Conservation (phyloP, 2,113 vertebrate genomes). For the Mus spicilegus region DNA sequence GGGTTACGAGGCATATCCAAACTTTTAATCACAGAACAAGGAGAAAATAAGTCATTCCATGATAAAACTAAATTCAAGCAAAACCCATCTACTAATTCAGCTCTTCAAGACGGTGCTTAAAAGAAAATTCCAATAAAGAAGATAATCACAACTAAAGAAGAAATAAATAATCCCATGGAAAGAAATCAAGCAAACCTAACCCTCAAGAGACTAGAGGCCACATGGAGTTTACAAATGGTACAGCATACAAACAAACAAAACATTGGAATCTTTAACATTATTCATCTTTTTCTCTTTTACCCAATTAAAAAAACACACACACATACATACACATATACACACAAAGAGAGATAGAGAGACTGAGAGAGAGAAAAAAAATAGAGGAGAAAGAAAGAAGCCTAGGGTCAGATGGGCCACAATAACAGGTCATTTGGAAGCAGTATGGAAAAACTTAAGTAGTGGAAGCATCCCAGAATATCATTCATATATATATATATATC, state of each 20-base stretch:
- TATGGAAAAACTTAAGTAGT: not conserved
- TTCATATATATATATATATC: not conserved
- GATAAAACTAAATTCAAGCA: not conserved
- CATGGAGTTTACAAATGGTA: too few species aligned
- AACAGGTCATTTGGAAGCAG: too few species aligned
- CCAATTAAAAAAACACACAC: not conserved
- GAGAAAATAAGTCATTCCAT: not conserved
- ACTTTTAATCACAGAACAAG: not conserved
- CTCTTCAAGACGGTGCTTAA: not conserved
- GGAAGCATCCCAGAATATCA: not conserved
- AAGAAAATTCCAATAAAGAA: not conserved
- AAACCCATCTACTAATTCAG: not conserved
- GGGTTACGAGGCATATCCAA: not conserved
- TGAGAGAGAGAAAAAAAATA: too few species aligned
- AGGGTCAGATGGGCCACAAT: not conserved
- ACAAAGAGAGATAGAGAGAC: too few species aligned
- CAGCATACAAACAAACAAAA: too few species aligned
- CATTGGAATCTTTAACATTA: too few species aligned
- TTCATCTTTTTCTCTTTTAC: too few species aligned
- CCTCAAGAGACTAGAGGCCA: too few species aligned
- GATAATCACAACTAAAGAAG: not conserved
- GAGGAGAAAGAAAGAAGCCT: not conserved
- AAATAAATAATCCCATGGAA: not conserved
- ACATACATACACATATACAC: not conserved
- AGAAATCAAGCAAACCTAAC: too few species aligned